phyloP scores from a whole-genome alignment of 2,888 invertebrate species.

The Euclidia mi region DNA sequence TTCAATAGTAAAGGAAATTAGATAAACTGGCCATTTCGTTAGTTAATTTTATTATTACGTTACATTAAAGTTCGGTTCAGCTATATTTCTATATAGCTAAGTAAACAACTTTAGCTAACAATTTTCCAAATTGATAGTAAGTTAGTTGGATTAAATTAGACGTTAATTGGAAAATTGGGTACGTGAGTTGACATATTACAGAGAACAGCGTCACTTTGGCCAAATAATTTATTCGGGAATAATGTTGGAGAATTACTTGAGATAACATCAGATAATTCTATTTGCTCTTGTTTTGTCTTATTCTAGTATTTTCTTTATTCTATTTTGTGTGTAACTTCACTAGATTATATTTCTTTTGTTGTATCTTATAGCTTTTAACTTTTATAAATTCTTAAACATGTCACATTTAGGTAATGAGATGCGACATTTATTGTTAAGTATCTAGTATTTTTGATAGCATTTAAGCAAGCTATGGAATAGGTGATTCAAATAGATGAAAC shows the following conservation, averaged over 20 bases:
- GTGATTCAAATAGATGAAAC: too few relatives aligned
- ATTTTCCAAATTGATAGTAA: conserved; percentile 16
- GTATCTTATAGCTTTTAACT: too few relatives aligned
- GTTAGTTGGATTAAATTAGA: conserved; percentile 7
- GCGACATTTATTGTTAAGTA: too few relatives aligned
- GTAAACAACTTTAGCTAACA: conserved; percentile 19
- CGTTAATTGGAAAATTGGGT: conserved; percentile 26
- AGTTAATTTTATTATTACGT: conserved; percentile 38
- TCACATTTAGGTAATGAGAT: too few relatives aligned
- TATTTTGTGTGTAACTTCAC: too few relatives aligned
- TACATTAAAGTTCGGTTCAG: conserved; percentile 36
- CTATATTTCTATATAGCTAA: conserved; percentile 43
- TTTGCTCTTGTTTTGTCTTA: too few relatives aligned
- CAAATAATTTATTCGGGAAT: conserved; percentile 14
- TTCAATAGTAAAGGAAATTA: conserved; percentile 53
- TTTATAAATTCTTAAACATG: too few relatives aligned
- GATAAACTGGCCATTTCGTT: conserved; percentile 49
- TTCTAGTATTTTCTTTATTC: too few relatives aligned
- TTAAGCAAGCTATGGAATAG: too few relatives aligned
- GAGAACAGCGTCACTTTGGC: conserved; percentile 5
- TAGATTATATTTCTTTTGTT: too few relatives aligned
- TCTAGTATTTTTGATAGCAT: too few relatives aligned
- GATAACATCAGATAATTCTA: background rate
- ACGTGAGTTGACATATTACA: conserved; percentile 25
- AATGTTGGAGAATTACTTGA: conserved; percentile 11